Evolutionary conservation across 2,888 invertebrate genomes (phyloP), one percentile per base, ranked within the genome.

Genomic region (Baccha elongata): DNA sequence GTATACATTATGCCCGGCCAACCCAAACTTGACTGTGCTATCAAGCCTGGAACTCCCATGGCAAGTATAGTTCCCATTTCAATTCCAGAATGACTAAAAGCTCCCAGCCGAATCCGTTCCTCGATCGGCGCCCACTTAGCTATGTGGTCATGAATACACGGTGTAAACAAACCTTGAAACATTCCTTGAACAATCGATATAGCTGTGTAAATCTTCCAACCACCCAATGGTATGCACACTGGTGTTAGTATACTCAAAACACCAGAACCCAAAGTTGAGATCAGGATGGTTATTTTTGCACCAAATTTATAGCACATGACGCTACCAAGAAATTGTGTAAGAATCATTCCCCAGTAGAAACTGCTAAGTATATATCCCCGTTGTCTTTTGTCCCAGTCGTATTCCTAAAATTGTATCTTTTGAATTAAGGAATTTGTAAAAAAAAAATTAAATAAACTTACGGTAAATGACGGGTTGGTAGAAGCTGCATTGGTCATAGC

Each of bases 261-360:
- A 0, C 95, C 93, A 37, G 94, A 93, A 2, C 0, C 94, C 92
- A 84, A 94, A 92, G 94, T 91, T 0, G 94, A 92, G 0, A 91
- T 87, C 0, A 92, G 89, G 6, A 94, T 89, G 0, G 96, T 89
- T 50, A 91, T 91, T 69, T 94, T 93, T 0, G 94, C 94, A 0
- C 96, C 96, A 87, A 94, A 93, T 11, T 91, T 92, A 80, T 94
- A 94, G 29, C 87, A 86, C 53, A 97, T 88, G 85, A 94, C 93
- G 0, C 95, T 95, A 0, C 93, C 93, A 0, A 94, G 93, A 13
- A 94, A 89, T 76, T 92, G 91, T 78, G 92, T 92, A 6, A 94
- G 79, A 5, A 95, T 91, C 87, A 96, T 95, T 3, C 96, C 96
- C 94, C 95, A 94, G 89, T 95, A 95, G 89, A 95, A 96, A 0